Conservation (phyloP, 2,113 vertebrate species). For the Leuciscus idus region DNA sequence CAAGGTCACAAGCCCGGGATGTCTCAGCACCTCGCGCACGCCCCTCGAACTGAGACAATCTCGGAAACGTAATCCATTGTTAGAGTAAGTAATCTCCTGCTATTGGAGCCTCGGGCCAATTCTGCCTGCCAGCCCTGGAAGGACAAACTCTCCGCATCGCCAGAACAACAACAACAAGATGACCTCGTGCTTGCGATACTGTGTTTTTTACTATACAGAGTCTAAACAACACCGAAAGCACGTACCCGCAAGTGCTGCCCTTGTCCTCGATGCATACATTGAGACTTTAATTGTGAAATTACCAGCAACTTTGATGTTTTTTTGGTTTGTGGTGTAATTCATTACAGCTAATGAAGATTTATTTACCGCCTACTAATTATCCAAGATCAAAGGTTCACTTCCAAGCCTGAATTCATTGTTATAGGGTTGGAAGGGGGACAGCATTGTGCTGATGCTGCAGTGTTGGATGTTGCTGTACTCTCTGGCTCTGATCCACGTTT, state of each 20-base stretch:
- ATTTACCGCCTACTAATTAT: slow-evolving; percentile 46
- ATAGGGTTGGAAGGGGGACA: slow-evolving; percentile 7
- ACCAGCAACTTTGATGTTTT: slow-evolving; percentile 52
- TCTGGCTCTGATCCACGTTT: slow-evolving; percentile 8
- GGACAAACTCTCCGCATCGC: slow-evolving; percentile 26
- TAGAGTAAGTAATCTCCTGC: slow-evolving; percentile 49
- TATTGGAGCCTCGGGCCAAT: slow-evolving; percentile 32
- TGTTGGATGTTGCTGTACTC: not conserved
- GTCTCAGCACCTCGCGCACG: not conserved
- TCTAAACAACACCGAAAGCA: not conserved
- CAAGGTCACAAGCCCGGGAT: slow-evolving; percentile 38
- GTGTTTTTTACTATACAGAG: slow-evolving; percentile 16
- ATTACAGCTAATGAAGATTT: slow-evolving; percentile 54
- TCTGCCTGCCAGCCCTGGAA: slow-evolving; percentile 35
- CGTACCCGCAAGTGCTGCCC: not conserved
- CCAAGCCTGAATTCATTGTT: slow-evolving; percentile 39
- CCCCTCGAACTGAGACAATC: slow-evolving; percentile 50
- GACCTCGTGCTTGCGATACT: slow-evolving; percentile 28
- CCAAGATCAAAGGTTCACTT: slow-evolving; percentile 49
- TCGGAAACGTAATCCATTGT: slow-evolving; percentile 49
- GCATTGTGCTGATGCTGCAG: slow-evolving; percentile 14
- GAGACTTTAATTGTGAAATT: slow-evolving; percentile 45
- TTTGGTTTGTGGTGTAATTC: slow-evolving; percentile 30
- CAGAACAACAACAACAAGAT: slow-evolving; percentile 21
- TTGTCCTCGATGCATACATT: not conserved